phyloP scores from a whole-genome alignment of 1,140 invertebrate species.

The Pemphigus obesinymphae region DNA sequence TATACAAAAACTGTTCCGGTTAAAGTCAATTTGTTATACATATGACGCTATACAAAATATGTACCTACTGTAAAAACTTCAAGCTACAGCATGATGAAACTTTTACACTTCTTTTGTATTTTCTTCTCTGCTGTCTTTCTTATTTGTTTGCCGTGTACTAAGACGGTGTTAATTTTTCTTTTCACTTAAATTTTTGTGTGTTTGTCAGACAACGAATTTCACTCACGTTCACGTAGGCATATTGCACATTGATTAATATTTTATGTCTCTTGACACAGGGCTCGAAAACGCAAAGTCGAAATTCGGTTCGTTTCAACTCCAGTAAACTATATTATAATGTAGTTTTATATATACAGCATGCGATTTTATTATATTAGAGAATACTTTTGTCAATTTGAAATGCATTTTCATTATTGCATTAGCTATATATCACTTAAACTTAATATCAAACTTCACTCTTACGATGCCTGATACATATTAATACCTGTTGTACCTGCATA shows the following conservation, averaged over 20 bases:
- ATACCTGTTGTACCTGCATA: too few relatives aligned
- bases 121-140: neutral
- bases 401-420: too few relatives aligned
- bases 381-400: too few relatives aligned
- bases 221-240: neutral
- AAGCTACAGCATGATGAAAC: neutral
- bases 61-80: neutral
- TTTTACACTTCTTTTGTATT: neutral
- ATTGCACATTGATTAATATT: slow-evolving; percentile 31
- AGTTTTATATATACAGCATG: too few relatives aligned
- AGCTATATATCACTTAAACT: too few relatives aligned
- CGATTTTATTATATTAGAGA: too few relatives aligned
- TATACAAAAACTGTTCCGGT: too few relatives aligned
- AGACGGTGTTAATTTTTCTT: neutral
- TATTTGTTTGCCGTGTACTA: neutral
- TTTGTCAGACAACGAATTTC: neutral
- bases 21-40: too few relatives aligned
- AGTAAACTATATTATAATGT: too few relatives aligned
- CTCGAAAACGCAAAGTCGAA: slow-evolving; percentile 48
- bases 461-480: too few relatives aligned
- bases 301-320: slow-evolving; percentile 46
- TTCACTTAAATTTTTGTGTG: neutral
- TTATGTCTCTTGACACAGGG: slow-evolving; percentile 45
- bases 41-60: neutral
- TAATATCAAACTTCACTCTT: too few relatives aligned